Percentiles rank a stretch among this genome's conserved stretches.
These are phyloP conservation scores for Nycteola revayana DNA, from an alignment of 2,888 invertebrate genomes.

Conservation along the genomic window DNA sequence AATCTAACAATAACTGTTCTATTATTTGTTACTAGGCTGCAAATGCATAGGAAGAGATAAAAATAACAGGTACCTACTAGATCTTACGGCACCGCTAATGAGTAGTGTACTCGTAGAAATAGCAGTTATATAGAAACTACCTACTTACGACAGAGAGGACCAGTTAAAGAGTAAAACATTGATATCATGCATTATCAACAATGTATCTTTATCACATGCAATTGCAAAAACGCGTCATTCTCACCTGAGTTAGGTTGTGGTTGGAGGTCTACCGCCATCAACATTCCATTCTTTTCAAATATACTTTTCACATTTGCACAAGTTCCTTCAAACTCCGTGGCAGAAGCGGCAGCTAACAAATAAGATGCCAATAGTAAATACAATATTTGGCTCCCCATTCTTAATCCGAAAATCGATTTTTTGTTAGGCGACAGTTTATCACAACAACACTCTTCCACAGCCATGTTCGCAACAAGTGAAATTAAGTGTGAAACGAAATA, in stretches of 20 bases:
- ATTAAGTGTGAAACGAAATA: constrained; percentile 39
- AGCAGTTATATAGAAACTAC: too few species aligned
- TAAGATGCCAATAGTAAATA: constrained; percentile 67
- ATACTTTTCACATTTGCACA: constrained; percentile 77
- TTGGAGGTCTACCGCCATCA: constrained; percentile 70
- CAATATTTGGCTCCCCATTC: constrained; percentile 72
- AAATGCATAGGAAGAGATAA: constrained; percentile 7
- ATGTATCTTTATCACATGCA: constrained; percentile 52
- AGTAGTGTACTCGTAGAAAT: too few species aligned
- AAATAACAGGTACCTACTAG: constrained; percentile 1
- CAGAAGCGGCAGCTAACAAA: constrained; percentile 56
- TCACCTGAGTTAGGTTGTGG: constrained; percentile 79
- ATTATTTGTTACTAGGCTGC: constrained; percentile 6
- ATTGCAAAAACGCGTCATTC: constrained; percentile 51
- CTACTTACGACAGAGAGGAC: too few species aligned
- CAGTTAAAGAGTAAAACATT: constrained; percentile 5
- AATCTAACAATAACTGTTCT: constrained; percentile 1
- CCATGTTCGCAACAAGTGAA: constrained; percentile 56
- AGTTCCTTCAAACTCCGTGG: constrained; percentile 63
- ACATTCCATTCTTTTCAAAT: constrained; percentile 77
- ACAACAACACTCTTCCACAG: constrained; percentile 77
- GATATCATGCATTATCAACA: constrained; percentile 48
- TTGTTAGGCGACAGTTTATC: constrained; percentile 74
- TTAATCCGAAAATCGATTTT: constrained; percentile 79
- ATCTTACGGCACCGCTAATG: too few species aligned